phyloP scores from a whole-genome alignment of 2,888 invertebrate genomes.

The Zeuzera pyrina region DNA sequence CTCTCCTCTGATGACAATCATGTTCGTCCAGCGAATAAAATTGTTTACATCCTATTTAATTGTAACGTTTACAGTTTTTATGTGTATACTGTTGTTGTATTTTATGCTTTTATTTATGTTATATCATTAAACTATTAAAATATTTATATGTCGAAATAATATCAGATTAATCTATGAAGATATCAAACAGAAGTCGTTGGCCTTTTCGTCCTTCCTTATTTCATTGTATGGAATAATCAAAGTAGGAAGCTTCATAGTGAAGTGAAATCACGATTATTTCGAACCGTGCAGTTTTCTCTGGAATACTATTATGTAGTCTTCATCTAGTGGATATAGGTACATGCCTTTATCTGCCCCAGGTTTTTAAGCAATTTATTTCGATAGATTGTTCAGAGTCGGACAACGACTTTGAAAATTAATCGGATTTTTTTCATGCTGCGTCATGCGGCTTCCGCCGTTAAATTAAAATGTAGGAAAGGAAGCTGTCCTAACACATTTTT shows the following conservation, averaged over 20 bases:
- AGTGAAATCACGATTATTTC: conserved; percentile 56
- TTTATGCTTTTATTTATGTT: no score
- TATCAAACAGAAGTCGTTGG: no score
- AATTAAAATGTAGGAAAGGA: conserved; percentile 54
- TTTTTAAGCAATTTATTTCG: conserved; percentile 47
- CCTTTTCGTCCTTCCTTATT: conserved; percentile 36
- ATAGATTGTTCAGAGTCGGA: conserved; percentile 32
- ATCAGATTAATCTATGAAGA: no score
- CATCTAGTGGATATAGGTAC: conserved; percentile 21
- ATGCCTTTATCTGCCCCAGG: conserved; percentile 23
- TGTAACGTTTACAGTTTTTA: no score
- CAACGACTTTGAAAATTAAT: conserved; percentile 57
- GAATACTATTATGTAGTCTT: conserved; percentile 26
- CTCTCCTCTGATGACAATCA: no score
- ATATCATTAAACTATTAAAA: no score
- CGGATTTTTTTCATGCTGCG: conserved; percentile 54
- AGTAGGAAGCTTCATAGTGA: conserved; percentile 33
- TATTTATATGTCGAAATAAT: no score
- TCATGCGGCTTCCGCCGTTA: conserved; percentile 66
- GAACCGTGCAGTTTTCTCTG: conserved; percentile 27
- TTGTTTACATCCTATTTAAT: no score
- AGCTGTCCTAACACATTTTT: conserved; percentile 48
- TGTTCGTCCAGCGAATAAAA: no score
- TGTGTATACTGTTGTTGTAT: no score
- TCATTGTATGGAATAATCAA: conserved; percentile 37